Conservation (phyloP, 2,888 invertebrate species). For the Drosophila quasianomalipes region DNA sequence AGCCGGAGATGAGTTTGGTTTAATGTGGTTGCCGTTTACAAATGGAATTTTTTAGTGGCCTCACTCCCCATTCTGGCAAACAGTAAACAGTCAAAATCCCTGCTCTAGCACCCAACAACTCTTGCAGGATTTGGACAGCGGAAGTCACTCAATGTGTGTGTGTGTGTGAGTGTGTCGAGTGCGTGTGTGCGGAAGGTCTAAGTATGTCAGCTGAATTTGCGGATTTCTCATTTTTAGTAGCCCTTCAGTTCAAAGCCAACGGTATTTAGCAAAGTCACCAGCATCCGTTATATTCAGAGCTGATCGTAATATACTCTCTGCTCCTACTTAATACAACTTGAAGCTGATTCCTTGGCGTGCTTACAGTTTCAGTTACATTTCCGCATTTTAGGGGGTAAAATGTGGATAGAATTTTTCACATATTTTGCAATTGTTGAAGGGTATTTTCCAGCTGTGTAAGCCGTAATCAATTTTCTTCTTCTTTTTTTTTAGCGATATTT, state of each 20-base stretch:
- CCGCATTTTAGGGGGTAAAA: not conserved
- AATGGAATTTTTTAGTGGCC: conserved; percentile 79
- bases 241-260: conserved; percentile 21
- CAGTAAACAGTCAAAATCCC: conserved; percentile 46
- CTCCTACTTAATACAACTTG: not conserved
- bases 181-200: conserved; percentile 40
- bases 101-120: conserved; percentile 27
- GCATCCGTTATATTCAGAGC: conserved; percentile 4
- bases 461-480: not conserved
- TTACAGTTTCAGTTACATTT: conserved; percentile 34
- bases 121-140: conserved; percentile 64
- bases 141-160: conserved; percentile 54
- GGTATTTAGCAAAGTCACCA: conserved; percentile 46
- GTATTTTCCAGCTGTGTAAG: not conserved
- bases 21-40: conserved; percentile 78
- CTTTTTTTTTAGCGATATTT: not conserved
- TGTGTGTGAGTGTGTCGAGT: conserved; percentile 9
- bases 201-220: conserved; percentile 50
- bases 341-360: not conserved
- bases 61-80: conserved; percentile 15
- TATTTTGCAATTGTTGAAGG: not conserved
- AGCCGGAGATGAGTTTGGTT: conserved; percentile 81
- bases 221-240: conserved; percentile 63
- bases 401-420: not conserved
- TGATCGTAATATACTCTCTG: not conserved